Conservation (phyloP, 2,113 vertebrate species). For the Pteruthius melanotis region DNA sequence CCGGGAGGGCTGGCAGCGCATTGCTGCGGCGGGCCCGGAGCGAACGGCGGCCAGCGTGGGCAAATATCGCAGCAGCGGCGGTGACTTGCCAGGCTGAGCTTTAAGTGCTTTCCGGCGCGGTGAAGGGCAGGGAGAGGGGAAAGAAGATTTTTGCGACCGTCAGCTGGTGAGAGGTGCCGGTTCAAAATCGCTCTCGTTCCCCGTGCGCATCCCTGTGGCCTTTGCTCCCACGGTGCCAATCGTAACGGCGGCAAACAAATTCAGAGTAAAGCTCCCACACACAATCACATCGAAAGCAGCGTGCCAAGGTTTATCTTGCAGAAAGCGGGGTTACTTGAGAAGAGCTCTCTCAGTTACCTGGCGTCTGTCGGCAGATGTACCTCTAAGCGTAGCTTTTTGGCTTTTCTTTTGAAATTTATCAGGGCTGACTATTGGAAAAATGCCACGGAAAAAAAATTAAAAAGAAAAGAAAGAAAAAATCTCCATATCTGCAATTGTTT, state of each 20-base stretch:
- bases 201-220: background rate
- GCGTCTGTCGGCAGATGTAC: background rate
- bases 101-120: accelerated
- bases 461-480: accelerated
- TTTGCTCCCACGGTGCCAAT: background rate
- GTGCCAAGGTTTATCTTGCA: background rate
- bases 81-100: background rate
- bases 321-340: background rate
- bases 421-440: background rate
- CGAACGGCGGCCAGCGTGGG: background rate
- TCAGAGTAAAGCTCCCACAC: background rate
- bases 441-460: accelerated
- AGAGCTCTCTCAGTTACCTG: background rate
- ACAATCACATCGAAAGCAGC: background rate
- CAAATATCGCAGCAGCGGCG: background rate
- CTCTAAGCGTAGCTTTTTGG: background rate
- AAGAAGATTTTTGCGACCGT: background rate
- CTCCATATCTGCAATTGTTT: background rate
- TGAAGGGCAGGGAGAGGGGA: background rate
- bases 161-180: background rate
- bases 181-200: background rate
- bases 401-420: background rate
- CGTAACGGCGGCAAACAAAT: background rate
- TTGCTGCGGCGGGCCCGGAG: background rate
- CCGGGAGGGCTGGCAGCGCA: background rate